Percentiles rank a stretch among this genome's conserved stretches.
phyloP scores from a whole-genome alignment of 2,113 vertebrate species.

The Oriolus oriolus region DNA sequence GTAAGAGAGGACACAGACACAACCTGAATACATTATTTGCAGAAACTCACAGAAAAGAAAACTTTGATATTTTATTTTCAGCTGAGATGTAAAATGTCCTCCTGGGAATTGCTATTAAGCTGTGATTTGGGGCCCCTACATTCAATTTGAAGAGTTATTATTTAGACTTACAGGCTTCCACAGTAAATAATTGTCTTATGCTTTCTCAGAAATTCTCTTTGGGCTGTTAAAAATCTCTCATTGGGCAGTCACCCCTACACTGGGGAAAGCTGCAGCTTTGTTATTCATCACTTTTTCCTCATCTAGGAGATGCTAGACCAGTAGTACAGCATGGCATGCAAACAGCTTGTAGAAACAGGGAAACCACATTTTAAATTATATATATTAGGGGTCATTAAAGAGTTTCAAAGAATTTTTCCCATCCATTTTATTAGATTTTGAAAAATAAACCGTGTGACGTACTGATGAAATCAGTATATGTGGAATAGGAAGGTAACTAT shows the following conservation, averaged over 20 bases:
- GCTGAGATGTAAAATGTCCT: background rate
- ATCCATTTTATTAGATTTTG: background rate
- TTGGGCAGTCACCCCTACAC: background rate
- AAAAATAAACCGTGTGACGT: background rate
- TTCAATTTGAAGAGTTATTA: background rate
- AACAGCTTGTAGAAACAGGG: background rate
- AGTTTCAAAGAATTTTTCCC: conserved; percentile 9
- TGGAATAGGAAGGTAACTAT: background rate
- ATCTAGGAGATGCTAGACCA: background rate
- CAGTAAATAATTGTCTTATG: background rate
- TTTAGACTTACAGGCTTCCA: background rate
- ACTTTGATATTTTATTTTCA: background rate
- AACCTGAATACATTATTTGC: background rate
- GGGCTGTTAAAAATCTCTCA: background rate
- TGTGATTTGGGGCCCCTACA: background rate
- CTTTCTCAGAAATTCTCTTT: background rate
- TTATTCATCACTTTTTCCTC: background rate
- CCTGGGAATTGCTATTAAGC: background rate
- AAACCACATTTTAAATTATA: conserved; percentile 7
- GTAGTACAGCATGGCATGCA: background rate
- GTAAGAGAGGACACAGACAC: background rate
- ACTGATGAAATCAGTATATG: background rate
- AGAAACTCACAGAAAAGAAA: background rate
- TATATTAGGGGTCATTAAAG: conserved; percentile 5
- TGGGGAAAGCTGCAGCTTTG: background rate